Conservation (phyloP, 2,797 vertebrate genomes). For the Notolepis coatsorum region DNA sequence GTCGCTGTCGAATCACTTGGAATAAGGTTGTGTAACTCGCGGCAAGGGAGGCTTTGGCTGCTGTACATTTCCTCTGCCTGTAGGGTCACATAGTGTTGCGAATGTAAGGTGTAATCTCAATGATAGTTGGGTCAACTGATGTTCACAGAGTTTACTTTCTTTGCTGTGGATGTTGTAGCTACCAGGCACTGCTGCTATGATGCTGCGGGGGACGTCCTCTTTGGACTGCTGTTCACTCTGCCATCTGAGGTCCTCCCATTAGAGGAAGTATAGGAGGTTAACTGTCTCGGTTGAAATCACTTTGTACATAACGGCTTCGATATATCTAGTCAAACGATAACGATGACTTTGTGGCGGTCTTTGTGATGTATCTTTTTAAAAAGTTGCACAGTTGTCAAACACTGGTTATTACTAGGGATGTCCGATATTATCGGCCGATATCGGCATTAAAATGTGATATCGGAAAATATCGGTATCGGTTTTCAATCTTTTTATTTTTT, state of each 20-base stretch:
- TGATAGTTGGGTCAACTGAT: constrained; percentile 27
- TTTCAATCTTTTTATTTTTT: too few species aligned
- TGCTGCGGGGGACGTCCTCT: constrained; percentile 44
- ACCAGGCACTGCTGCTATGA: constrained; percentile 46
- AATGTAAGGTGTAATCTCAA: constrained; percentile 59
- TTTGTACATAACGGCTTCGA: constrained; percentile 79
- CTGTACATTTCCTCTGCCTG: constrained; percentile 72
- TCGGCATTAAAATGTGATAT: too few species aligned
- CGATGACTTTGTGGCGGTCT: constrained; percentile 78
- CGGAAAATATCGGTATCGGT: too few species aligned
- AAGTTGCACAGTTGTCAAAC: constrained; percentile 68
- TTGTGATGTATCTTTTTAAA: constrained; percentile 75
- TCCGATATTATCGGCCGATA: too few species aligned
- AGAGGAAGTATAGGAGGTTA: constrained; percentile 35
- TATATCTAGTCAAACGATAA: constrained; percentile 73
- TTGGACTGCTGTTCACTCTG: constrained; percentile 29
- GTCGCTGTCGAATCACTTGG: constrained; percentile 66
- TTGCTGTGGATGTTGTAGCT: constrained; percentile 67
- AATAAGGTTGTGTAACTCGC: constrained; percentile 72
- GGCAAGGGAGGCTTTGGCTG: constrained; percentile 59
- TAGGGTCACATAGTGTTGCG: constrained; percentile 53
- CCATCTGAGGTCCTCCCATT: constrained; percentile 44
- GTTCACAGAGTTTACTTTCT: constrained; percentile 59
- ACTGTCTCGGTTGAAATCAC: constrained; percentile 40
- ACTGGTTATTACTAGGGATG: too few species aligned